phyloP scores from a whole-genome alignment of 2,797 vertebrate species.

The Chromobotia macracanthus region DNA sequence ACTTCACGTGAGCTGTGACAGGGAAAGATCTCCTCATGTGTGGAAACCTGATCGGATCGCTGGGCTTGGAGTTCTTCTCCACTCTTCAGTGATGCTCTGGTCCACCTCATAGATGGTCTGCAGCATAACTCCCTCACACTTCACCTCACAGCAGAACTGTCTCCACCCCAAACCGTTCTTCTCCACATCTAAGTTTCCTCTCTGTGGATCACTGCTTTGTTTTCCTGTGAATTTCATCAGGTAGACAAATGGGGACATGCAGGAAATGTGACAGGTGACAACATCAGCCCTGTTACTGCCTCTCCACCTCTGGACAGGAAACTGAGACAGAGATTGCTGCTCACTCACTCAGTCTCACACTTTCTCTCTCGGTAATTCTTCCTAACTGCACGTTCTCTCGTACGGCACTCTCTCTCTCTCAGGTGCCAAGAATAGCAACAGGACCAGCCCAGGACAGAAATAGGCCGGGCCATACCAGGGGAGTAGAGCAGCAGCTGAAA shows the following conservation, averaged over 20 bases:
- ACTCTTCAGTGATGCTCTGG: constrained; percentile 87
- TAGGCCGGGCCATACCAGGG: constrained; percentile 88
- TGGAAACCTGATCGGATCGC: constrained; percentile 85
- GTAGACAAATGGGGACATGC: constrained; percentile 1
- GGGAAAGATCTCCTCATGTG: neutral
- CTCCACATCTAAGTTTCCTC: constrained; percentile 1
- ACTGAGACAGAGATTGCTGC: neutral
- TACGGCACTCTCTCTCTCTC: constrained; percentile 63
- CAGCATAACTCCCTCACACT: constrained; percentile 81
- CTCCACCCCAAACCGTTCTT: neutral
- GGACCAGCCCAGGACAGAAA: constrained; percentile 89
- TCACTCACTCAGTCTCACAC: constrained; percentile 35
- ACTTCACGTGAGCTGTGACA: no score
- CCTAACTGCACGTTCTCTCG: constrained; percentile 33
- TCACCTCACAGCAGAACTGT: neutral
- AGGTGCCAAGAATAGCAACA: constrained; percentile 88
- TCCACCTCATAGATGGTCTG: constrained; percentile 89
- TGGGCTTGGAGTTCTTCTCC: constrained; percentile 82
- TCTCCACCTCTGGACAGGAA: constrained; percentile 58
- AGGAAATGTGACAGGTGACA: constrained; percentile 2
- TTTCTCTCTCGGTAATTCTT: constrained; percentile 38
- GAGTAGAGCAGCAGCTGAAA: constrained; percentile 89
- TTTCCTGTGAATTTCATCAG: constrained; percentile 11
- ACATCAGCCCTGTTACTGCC: neutral
- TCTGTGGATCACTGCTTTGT: constrained; percentile 34